Evolutionary conservation across 2,113 vertebrate genomes (phyloP).

Genomic region (Gasterosteus aculeatus): DNA sequence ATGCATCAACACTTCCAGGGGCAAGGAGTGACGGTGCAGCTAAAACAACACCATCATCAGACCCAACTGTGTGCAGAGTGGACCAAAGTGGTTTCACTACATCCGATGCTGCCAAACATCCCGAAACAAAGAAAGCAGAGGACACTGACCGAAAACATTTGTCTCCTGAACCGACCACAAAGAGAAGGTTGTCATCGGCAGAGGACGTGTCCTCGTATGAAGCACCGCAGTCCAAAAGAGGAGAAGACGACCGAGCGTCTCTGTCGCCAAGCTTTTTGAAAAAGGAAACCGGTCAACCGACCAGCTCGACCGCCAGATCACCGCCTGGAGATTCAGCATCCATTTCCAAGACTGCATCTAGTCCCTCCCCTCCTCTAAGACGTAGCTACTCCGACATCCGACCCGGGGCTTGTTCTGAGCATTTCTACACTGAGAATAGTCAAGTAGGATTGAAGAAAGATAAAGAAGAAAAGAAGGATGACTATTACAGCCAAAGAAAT

Average conservation of each 20-base stretch:
- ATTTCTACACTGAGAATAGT: constrained; percentile 38
- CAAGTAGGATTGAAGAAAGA: constrained; percentile 42
- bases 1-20: constrained; percentile 30
- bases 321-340: constrained; percentile 34
- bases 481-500: constrained; percentile 54
- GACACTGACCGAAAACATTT: constrained; percentile 27
- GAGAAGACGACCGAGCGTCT: constrained; percentile 32
- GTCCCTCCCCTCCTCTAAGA: constrained; percentile 36
- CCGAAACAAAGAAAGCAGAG: constrained; percentile 33
- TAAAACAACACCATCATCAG: constrained; percentile 7
- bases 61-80: constrained; percentile 15
- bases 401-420: constrained; percentile 45
- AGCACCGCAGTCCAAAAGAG: constrained; percentile 16
- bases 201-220: constrained; percentile 31
- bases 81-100: constrained; percentile 10
- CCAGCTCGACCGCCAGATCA: constrained; percentile 29
- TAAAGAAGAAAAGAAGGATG: constrained; percentile 57
- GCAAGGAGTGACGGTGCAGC: constrained; percentile 38
- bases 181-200: constrained; percentile 35
- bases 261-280: constrained; percentile 20
- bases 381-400: constrained; percentile 65
- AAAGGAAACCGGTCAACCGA: constrained; percentile 28
- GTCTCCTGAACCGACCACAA: constrained; percentile 31
- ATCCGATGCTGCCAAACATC: constrained; percentile 15
- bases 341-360: constrained; percentile 18